Evolutionary conservation across 1,140 invertebrate genomes (phyloP).

Genomic region (Thalassaphorura encarpata): DNA sequence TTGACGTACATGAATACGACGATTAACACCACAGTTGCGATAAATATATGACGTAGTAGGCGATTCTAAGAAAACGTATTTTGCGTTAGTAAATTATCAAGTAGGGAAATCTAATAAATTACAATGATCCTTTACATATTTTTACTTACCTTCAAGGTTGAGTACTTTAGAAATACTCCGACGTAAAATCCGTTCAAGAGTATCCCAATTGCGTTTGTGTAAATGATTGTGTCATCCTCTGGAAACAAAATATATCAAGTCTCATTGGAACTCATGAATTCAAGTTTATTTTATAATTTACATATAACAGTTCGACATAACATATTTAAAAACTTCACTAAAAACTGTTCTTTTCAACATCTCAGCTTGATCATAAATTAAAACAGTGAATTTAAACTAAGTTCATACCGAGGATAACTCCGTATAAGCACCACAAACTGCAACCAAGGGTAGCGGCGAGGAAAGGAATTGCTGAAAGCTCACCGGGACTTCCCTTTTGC

Average conservation of each 20-base stretch:
- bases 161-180: constrained; percentile 51
- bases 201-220: constrained; percentile 58
- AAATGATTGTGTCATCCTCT: constrained; percentile 50
- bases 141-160: constrained; percentile 47
- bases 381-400: neutral
- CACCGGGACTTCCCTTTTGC: constrained; percentile 18
- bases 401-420: constrained; percentile 19
- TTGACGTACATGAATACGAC: no score
- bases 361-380: neutral
- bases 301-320: neutral
- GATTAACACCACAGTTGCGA: no score
- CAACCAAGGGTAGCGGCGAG: constrained; percentile 18
- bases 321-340: neutral
- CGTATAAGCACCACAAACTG: constrained; percentile 25
- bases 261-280: neutral
- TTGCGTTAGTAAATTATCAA: no score
- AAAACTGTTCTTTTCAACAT: neutral
- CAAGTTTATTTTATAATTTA: neutral
- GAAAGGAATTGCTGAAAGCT: constrained; percentile 23
- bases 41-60: no score
- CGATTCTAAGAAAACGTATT: no score
- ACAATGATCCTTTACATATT: no score
- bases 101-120: no score
- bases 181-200: constrained; percentile 53
- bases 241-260: constrained; percentile 38